These are phyloP conservation scores for Gobionotothen gibberifrons DNA, from an alignment of 2,797 vertebrate species.

Conservation along the genomic window DNA sequence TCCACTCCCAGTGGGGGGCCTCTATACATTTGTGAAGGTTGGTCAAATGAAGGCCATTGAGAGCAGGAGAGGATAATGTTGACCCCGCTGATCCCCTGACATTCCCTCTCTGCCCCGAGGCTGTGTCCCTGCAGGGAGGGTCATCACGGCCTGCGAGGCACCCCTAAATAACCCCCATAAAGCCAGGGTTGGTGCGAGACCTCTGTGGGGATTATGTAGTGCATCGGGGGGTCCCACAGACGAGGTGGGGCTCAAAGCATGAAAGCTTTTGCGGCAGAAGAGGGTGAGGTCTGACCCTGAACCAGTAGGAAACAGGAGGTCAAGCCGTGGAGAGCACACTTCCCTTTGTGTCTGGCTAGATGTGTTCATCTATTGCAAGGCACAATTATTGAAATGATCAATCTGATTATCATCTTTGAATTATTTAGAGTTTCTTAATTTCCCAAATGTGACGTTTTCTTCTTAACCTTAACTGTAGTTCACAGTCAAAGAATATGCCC, in stretches of 20 bases:
- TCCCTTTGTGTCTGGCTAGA: neutral
- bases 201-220: slow-evolving; percentile 27
- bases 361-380: no score
- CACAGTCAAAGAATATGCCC: neutral
- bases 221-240: neutral
- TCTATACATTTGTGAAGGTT: slow-evolving; percentile 9
- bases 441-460: neutral
- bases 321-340: neutral
- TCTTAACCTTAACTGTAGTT: neutral
- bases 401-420: neutral
- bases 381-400: neutral
- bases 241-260: neutral
- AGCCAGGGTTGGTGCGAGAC: slow-evolving; percentile 23
- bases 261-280: neutral
- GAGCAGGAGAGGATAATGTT: neutral
- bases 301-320: neutral
- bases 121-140: slow-evolving; percentile 22
- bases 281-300: neutral
- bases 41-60: slow-evolving; percentile 13
- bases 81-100: slow-evolving; percentile 7
- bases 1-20: neutral
- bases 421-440: neutral
- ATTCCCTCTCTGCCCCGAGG: slow-evolving; percentile 19
- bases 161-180: slow-evolving; percentile 53
- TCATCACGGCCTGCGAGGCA: slow-evolving; percentile 43